Percentiles rank a stretch among this genome's conserved stretches.
Conservation (phyloP, 2,797 vertebrate genomes). For the Gadopsis bispinosus region DNA sequence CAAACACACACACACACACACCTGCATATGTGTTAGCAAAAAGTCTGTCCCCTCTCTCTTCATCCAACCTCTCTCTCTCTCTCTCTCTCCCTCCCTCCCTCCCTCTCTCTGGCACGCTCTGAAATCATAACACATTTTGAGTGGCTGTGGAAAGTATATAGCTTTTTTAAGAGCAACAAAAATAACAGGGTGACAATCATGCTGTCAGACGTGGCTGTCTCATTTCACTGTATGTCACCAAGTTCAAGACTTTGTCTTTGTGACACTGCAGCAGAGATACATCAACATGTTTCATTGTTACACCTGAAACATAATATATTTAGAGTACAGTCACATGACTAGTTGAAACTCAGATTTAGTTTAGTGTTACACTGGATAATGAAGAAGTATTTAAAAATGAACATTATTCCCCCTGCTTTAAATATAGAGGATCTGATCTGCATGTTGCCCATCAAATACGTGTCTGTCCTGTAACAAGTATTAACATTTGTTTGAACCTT, state of each 20-base stretch:
- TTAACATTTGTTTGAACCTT: slow-evolving; percentile 8
- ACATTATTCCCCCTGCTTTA: background rate
- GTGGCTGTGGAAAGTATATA: slow-evolving; percentile 75
- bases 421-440: background rate
- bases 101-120: slow-evolving; percentile 58
- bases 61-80: slow-evolving; percentile 20
- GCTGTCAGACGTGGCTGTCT: slow-evolving; percentile 70
- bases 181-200: slow-evolving; percentile 76
- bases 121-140: slow-evolving; percentile 82
- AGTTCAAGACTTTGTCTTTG: slow-evolving; percentile 69
- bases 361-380: background rate
- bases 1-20: slow-evolving; percentile 55
- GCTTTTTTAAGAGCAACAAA: slow-evolving; percentile 75
- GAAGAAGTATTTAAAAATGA: slow-evolving; percentile 1
- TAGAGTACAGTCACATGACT: slow-evolving; percentile 1
- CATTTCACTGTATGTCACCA: slow-evolving; percentile 70
- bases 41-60: slow-evolving; percentile 55
- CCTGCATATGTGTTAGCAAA: slow-evolving; percentile 64
- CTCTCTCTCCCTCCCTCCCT: slow-evolving; percentile 19
- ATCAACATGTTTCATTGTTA: slow-evolving; percentile 26
- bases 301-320: slow-evolving; percentile 25
- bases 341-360: background rate
- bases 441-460: background rate
- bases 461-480: background rate
- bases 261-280: slow-evolving; percentile 48